phyloP scores from a whole-genome alignment of 2,888 invertebrate species.

The Cybosia mesomella region DNA sequence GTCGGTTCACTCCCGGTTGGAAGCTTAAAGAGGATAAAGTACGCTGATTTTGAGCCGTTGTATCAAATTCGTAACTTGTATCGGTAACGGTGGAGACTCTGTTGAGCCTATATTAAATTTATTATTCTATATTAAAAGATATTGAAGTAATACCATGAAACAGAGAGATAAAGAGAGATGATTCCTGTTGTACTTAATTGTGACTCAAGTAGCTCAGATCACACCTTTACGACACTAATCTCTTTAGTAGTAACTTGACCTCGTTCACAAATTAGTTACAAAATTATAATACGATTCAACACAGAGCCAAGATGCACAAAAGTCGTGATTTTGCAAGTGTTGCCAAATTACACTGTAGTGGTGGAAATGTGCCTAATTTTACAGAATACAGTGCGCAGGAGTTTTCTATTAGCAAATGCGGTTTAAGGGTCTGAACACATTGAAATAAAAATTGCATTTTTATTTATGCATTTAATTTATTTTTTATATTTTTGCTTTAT shows the following conservation, averaged over 20 bases:
- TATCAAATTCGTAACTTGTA: too few species aligned
- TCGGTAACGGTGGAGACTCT: too few species aligned
- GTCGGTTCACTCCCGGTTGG: too few species aligned
- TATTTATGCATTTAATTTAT: neutral
- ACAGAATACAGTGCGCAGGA: slow-evolving; percentile 78
- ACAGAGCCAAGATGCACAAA: slow-evolving; percentile 56
- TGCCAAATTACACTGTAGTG: slow-evolving; percentile 77
- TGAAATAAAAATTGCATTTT: slow-evolving; percentile 31
- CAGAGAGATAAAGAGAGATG: too few species aligned
- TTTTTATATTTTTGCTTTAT: too few species aligned
- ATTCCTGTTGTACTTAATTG: neutral
- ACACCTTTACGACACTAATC: slow-evolving; percentile 31
- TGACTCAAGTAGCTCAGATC: neutral
- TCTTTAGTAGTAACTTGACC: slow-evolving; percentile 55
- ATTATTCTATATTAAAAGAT: too few species aligned
- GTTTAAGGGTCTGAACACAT: slow-evolving; percentile 62
- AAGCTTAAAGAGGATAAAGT: too few species aligned
- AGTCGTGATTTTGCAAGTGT: slow-evolving; percentile 76
- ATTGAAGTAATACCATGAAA: too few species aligned
- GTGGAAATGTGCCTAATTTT: slow-evolving; percentile 82
- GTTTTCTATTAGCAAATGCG: slow-evolving; percentile 85
- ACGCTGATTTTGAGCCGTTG: too few species aligned
- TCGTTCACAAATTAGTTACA: slow-evolving; percentile 64
- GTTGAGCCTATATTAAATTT: too few species aligned
- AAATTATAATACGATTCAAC: slow-evolving; percentile 62